These are phyloP conservation scores for Brachionichthys hirsutus DNA, from an alignment of 2,113 vertebrate genomes.

Conservation along the genomic window DNA sequence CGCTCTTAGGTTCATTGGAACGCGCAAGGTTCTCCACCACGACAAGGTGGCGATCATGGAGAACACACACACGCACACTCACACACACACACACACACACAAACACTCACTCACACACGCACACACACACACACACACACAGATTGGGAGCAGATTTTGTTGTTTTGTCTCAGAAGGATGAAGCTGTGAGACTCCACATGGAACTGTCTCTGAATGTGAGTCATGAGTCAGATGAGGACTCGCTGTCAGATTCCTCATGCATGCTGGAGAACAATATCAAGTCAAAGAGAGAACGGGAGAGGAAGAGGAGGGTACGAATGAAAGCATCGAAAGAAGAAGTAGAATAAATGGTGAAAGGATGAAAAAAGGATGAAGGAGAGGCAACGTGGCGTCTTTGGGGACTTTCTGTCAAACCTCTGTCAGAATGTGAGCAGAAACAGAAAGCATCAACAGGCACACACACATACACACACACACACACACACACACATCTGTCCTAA, in stretches of 20 bases:
- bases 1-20: too few species aligned
- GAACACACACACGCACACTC: too few species aligned
- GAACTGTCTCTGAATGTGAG: conserved; percentile 60
- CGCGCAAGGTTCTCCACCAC: too few species aligned
- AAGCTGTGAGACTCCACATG: conserved; percentile 52
- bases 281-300: conserved; percentile 11
- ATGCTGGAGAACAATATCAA: conserved; percentile 59
- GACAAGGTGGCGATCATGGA: too few species aligned
- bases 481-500: not conserved
- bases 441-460: conserved; percentile 70
- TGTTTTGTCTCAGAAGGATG: conserved; percentile 53
- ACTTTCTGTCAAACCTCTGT: conserved; percentile 81
- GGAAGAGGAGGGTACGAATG: conserved; percentile 21
- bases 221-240: conserved; percentile 54
- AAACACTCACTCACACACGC: too few species aligned
- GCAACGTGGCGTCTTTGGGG: conserved; percentile 68
- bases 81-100: too few species aligned
- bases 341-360: conserved; percentile 15
- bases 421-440: conserved; percentile 77
- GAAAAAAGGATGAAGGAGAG: conserved; percentile 1
- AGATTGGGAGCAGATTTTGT: conserved; percentile 42
- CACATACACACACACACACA: conserved; percentile 21
- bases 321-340: conserved; percentile 10
- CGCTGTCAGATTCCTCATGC: conserved; percentile 47
- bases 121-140: too few species aligned